Evolutionary conservation across 2,888 invertebrate species (phyloP).

Genomic region (Blastobasis adustella): DNA sequence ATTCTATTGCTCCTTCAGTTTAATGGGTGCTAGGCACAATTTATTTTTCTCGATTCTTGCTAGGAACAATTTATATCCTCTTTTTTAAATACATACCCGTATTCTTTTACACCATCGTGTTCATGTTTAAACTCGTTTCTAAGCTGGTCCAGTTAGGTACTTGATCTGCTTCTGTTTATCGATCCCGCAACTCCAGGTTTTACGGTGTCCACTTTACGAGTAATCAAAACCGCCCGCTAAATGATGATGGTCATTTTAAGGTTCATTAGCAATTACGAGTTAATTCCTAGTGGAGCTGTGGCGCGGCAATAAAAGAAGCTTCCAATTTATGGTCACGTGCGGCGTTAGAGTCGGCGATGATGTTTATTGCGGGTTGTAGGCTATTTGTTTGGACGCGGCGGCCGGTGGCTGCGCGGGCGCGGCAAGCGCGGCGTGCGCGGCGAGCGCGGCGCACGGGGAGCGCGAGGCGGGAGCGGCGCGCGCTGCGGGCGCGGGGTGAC

Average conservation of each 20-base stretch:
- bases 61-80: too few species aligned
- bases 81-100: too few species aligned
- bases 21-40: too few species aligned
- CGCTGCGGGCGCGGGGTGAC: conserved; percentile 41
- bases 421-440: neutral
- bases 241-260: conserved; percentile 27
- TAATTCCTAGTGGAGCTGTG: conserved; percentile 47
- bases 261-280: conserved; percentile 53
- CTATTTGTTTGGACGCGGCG: conserved; percentile 39
- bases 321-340: conserved; percentile 53
- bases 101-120: too few species aligned
- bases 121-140: too few species aligned
- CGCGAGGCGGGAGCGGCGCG: conserved; percentile 16
- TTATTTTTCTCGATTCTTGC: too few species aligned
- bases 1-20: too few species aligned
- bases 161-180: neutral
- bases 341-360: conserved; percentile 42
- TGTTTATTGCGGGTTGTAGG: conserved; percentile 49
- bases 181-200: neutral
- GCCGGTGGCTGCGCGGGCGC: conserved; percentile 2
- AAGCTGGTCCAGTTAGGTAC: neutral
- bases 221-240: neutral
- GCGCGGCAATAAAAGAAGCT: conserved; percentile 48
- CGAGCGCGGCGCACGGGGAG: conserved; percentile 14
- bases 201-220: neutral